phyloP scores from a whole-genome alignment of 2,888 invertebrate species.

The Heliothis peltigera region DNA sequence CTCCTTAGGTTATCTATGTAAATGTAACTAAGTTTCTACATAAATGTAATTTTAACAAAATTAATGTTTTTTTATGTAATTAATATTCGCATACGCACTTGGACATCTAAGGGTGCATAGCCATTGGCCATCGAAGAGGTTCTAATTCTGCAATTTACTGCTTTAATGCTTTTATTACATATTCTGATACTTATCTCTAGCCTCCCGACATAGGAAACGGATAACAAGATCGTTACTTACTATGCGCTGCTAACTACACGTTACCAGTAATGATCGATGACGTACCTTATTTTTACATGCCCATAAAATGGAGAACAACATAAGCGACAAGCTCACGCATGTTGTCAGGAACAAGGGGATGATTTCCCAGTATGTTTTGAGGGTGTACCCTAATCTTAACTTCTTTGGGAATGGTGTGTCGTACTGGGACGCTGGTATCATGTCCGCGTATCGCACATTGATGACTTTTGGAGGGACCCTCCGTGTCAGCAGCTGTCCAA shows the following conservation, averaged over 20 bases:
- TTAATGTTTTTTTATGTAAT: too few relatives aligned
- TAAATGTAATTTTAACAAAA: too few relatives aligned
- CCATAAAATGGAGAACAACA: slow-evolving; percentile 67
- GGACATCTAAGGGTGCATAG: too few relatives aligned
- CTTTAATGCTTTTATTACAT: not conserved
- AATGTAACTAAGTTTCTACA: not conserved
- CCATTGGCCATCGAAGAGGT: not conserved
- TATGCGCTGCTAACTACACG: not conserved
- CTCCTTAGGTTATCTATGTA: not conserved
- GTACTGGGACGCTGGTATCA: slow-evolving; percentile 79
- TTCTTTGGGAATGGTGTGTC: slow-evolving; percentile 72
- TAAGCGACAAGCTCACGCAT: slow-evolving; percentile 53
- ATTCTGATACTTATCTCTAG: not conserved
- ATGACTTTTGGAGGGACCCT: slow-evolving; percentile 40
- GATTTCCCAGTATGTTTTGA: slow-evolving; percentile 78
- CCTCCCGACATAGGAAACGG: not conserved
- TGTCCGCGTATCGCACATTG: slow-evolving; percentile 46
- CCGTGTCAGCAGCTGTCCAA: slow-evolving; percentile 42
- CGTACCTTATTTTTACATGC: slow-evolving; percentile 75
- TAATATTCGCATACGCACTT: too few relatives aligned
- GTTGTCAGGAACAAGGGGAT: slow-evolving; percentile 76
- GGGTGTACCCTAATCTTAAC: slow-evolving; percentile 65
- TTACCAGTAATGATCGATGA: slow-evolving; percentile 7
- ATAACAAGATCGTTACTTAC: not conserved
- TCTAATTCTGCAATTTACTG: too few relatives aligned